Conservation (phyloP, 2,797 vertebrate genomes). For the Sandelia bainsii region DNA sequence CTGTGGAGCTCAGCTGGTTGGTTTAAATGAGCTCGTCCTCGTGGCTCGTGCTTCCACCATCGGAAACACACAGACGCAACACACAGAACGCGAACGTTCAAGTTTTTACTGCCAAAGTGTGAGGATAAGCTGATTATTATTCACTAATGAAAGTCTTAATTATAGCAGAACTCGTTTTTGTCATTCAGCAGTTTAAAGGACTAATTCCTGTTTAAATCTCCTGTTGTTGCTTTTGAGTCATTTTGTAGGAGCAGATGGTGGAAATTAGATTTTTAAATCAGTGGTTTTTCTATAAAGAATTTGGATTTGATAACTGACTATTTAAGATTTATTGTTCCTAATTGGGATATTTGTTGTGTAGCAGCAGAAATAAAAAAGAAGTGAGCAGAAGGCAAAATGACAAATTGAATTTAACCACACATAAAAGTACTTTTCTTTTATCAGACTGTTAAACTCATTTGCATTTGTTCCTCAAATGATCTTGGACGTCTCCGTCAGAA, state of each 20-base stretch:
- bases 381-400: slow-evolving; percentile 2
- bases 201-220: background rate
- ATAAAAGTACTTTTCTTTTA: slow-evolving; percentile 16
- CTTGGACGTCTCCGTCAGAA: slow-evolving; percentile 15
- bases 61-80: background rate
- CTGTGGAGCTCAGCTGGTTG: slow-evolving; percentile 11
- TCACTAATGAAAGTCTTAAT: background rate
- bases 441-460: slow-evolving; percentile 28
- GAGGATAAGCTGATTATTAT: background rate
- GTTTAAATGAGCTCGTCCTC: slow-evolving; percentile 1
- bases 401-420: slow-evolving; percentile 18
- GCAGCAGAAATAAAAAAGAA: slow-evolving; percentile 4
- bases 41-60: background rate
- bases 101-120: background rate
- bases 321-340: slow-evolving; percentile 39
- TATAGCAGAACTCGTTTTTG: background rate
- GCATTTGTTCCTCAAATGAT: slow-evolving; percentile 9
- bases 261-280: slow-evolving; percentile 15
- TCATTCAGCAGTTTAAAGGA: background rate
- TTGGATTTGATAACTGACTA: slow-evolving; percentile 20
- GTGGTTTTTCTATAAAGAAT: background rate
- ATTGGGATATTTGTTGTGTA: slow-evolving; percentile 19
- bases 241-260: slow-evolving; percentile 19
- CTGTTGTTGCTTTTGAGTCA: slow-evolving; percentile 4
- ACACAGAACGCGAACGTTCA: background rate